phyloP scores from a whole-genome alignment of 2,113 vertebrate genomes.

The Stegostoma tigrinum region DNA sequence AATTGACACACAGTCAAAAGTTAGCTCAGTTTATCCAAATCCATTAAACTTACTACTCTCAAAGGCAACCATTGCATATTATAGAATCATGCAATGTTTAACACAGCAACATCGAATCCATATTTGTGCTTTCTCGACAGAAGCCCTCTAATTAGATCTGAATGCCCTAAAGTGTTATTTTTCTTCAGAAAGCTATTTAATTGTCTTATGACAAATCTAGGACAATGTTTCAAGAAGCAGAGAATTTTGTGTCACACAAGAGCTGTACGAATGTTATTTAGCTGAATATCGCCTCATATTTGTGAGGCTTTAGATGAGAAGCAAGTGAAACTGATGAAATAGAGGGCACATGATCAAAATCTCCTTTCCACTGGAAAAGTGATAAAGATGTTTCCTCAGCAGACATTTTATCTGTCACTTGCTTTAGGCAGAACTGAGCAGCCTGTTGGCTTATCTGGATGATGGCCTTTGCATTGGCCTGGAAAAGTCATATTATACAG shows the following conservation, averaged over 20 bases:
- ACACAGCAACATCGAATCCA: background rate
- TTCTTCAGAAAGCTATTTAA: background rate
- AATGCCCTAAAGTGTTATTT: background rate
- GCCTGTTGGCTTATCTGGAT: background rate
- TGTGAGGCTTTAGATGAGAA: background rate
- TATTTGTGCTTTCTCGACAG: background rate
- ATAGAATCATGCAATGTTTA: background rate
- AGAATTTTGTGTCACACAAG: background rate
- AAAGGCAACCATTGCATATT: background rate
- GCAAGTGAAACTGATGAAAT: background rate
- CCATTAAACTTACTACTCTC: background rate
- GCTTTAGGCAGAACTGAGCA: background rate
- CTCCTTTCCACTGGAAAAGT: background rate
- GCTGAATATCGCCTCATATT: background rate
- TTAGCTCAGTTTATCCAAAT: background rate
- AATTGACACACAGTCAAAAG: background rate
- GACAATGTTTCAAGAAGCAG: background rate
- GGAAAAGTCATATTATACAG: background rate
- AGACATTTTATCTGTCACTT: background rate
- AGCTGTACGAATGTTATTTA: background rate
- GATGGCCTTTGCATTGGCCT: background rate
- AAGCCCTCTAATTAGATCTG: background rate
- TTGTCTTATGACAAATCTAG: background rate
- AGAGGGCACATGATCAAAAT: background rate
- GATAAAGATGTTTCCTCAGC: background rate